A percentile compares a stretch with the other conserved stretches of the same genome.
These are phyloP conservation scores for Lagorchestes hirsutus DNA, from an alignment of 2,797 vertebrate genomes.

Conservation along the genomic window DNA sequence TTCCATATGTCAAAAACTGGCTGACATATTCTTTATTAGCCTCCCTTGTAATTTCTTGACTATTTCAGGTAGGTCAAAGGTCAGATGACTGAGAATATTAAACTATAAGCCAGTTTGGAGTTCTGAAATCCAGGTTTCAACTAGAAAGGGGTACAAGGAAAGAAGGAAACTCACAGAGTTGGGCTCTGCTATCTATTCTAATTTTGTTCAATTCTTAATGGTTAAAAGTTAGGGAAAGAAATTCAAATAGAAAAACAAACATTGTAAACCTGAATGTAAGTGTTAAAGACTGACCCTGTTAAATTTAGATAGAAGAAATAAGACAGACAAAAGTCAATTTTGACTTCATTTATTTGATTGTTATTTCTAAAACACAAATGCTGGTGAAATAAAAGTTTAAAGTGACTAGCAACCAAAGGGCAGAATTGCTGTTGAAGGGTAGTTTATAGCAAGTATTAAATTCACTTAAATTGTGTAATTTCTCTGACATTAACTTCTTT, in stretches of 20 bases:
- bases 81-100: conserved; percentile 65
- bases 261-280: not conserved
- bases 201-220: not conserved
- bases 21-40: conserved; percentile 62
- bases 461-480: conserved; percentile 8
- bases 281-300: conserved; percentile 13
- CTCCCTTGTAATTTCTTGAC: conserved; percentile 63
- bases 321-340: not conserved
- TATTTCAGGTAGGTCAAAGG: conserved; percentile 62
- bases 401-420: not conserved
- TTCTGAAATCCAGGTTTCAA: conserved; percentile 65
- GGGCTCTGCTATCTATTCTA: not conserved
- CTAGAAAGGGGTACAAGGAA: not conserved
- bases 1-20: conserved; percentile 73
- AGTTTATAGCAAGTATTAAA: not conserved
- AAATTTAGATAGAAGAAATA: not conserved
- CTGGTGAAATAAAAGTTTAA: not conserved
- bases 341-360: conserved; percentile 18
- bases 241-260: not conserved
- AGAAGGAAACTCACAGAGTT: not conserved
- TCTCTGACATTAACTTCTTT: not conserved
- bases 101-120: conserved; percentile 61
- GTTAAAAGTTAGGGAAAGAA: conserved; percentile 49
- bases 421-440: not conserved
- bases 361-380: not conserved